Conservation (phyloP, 2,797 vertebrate species). For the Glossophaga mutica region DNA sequence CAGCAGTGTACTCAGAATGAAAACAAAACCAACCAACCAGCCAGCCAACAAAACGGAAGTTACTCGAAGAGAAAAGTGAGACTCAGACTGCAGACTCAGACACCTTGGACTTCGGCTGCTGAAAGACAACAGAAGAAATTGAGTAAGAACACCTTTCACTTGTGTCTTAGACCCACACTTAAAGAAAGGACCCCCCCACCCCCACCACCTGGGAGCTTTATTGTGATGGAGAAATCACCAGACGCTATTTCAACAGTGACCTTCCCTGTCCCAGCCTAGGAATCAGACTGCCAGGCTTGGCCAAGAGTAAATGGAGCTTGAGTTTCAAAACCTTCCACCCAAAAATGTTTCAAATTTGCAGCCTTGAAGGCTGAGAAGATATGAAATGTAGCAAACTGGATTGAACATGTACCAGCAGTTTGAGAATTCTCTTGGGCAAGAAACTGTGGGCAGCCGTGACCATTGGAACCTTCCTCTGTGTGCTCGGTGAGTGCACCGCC, state of each 20-base stretch:
- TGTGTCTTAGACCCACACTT: not conserved
- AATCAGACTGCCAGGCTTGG: not conserved
- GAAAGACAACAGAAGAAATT: not conserved
- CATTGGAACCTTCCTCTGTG: not conserved
- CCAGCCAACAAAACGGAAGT: not conserved
- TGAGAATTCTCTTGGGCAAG: slow-evolving; percentile 22
- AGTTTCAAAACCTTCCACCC: slow-evolving; percentile 57
- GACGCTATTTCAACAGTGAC: slow-evolving; percentile 46
- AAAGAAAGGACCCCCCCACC: not conserved
- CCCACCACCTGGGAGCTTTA: not conserved
- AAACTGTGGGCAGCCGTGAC: not conserved
- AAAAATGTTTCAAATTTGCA: slow-evolving; percentile 14
- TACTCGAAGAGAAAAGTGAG: not conserved
- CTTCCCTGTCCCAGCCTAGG: not conserved
- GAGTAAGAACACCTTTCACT: not conserved
- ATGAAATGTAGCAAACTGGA: slow-evolving; percentile 48
- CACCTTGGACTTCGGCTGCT: not conserved
- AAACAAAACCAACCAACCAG: not conserved
- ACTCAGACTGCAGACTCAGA: not conserved
- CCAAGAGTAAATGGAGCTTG: slow-evolving; percentile 45
- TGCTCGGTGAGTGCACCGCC: not conserved
- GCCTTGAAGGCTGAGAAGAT: slow-evolving; percentile 36
- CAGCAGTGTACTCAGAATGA: not conserved
- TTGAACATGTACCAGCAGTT: slow-evolving; percentile 22
- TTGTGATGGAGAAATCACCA: slow-evolving; percentile 39